Conservation (phyloP, 2,797 vertebrate genomes). For the Centroberyx gerrardi region DNA sequence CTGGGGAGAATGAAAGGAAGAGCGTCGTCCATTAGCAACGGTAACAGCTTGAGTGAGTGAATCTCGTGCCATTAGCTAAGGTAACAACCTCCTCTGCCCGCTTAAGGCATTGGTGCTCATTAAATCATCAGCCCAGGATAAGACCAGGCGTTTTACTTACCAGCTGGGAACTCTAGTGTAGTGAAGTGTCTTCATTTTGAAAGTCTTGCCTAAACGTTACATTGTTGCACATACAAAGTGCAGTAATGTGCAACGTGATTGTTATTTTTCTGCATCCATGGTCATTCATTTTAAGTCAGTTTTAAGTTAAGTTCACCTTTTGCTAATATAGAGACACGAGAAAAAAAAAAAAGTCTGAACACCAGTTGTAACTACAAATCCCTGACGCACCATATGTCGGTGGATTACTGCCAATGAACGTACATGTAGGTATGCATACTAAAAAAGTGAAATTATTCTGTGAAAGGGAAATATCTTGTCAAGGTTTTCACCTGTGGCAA, state of each 20-base stretch:
- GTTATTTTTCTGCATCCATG: neutral
- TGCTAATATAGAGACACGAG: neutral
- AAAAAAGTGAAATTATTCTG: neutral
- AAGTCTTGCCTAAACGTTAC: neutral
- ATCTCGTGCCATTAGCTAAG: no score
- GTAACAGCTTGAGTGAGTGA: neutral
- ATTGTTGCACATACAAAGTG: neutral
- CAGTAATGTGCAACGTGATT: neutral
- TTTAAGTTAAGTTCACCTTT: neutral
- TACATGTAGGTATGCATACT: neutral
- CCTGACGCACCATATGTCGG: neutral
- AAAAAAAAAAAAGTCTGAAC: neutral
- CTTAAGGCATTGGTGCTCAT: neutral
- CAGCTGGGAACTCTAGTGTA: neutral
- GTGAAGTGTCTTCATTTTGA: neutral
- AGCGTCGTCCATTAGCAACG: neutral
- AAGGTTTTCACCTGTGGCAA: slow-evolving; percentile 28
- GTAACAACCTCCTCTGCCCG: no score
- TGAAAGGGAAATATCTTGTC: slow-evolving; percentile 5
- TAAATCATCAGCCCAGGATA: slow-evolving; percentile 6
- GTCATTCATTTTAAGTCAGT: no score
- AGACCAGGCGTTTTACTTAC: slow-evolving; percentile 11
- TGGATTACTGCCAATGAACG: neutral
- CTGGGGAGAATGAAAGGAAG: neutral
- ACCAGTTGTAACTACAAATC: neutral